Base-by-base conservation (phyloP, 2,113 vertebrate genomes). In the Cryptomyrus ogoouensis region DNA sequence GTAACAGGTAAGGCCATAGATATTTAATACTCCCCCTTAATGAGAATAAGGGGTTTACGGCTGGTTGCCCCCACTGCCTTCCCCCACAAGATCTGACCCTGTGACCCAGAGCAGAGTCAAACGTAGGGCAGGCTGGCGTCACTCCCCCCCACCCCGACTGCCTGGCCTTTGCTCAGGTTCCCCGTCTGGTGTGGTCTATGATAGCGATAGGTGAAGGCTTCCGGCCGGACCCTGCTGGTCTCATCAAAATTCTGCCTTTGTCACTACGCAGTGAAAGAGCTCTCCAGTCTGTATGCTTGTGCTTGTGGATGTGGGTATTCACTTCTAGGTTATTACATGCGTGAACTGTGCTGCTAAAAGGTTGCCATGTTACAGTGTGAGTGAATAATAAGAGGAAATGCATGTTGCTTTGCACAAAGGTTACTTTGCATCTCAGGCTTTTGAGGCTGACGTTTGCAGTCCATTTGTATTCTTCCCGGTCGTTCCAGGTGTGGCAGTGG, bases 61-160 rank as follows among this genome's bases (percentile, higher is more conserved):
- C 31, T 50, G 19, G 24, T 49, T 47, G 52, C 50, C 53, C 90
- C 53, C 10, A 24, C 49, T 27, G 13, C 52, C 27, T 70, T 70
- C 62, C 62, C 74, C 74, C 49, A 12, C 42, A 88, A 53, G 50
- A n/a, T 74, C 66, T 83, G 74, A 88, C 77, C 74, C 27, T 19
- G 15, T 27, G 21, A 62, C 21, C 31, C 4, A 31, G 39, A 35
- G 83, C 12, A 39, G 88, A 89, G 88, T 89, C 56, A 74, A 47
- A 85, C 21, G 46, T 53, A n/a, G 87, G 90, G 42, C 87, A 58
- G 62, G 87, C 19, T 66, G 58, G 58, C 62, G n/a, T 70, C 62
- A 10, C 62, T 12, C n/a, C 1, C 27, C 0, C 3, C 8, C 15
- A 17, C 7, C 7, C 6, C 12, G 17, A 17, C 62, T 27, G n/a